Evolutionary conservation across 2,797 vertebrate species (phyloP), one percentile per base, ranked within the genome.

Genomic region (Prunella strophiata): DNA sequence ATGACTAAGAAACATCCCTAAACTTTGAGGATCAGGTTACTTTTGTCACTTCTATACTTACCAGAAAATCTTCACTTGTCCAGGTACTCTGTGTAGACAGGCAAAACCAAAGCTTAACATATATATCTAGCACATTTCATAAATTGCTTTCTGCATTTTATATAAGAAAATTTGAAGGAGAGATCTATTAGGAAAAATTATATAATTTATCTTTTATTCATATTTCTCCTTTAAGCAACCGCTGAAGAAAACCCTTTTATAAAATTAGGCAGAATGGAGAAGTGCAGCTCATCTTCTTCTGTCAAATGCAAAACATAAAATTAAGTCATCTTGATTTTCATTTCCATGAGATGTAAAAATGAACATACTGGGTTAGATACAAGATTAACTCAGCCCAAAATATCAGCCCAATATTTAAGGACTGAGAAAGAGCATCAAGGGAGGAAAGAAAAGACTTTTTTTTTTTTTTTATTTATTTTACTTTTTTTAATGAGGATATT

Each of bases 361-460:
- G 6, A 7, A 23, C 16, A 7, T 32, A 81, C 2, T 54, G 8
- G 1, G 9, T 67, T 7, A 55, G 10, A 65, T 11, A 63, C 10
- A 70, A 80, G 10, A 82, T 54, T 32, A 43, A 54, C 25, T 26
- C 71, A 66, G 6, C 7, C 21, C 10, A 84, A 16, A 72, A 23
- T 32, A 16, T 30, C 2, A 58, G 7, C 20, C 40, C 13, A 68
- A 22, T 43, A 73, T 15, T 54, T 66, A 74, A 70, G 30, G 8
- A 17, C 9, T 84, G 61, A 76, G 34, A 67, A 83, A 59, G 5
- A 52, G 10, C 42, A 42, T 3, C 0, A 1, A 0, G 7, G 6
- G 3, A 16, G 15, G 7, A 38, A 42, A 58, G 1, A 71, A 51
- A 0, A 4, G 19, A 19, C 13, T 29, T 30, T 13, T n/a, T 40